These are phyloP conservation scores for Nautilus pompilius DNA, from an alignment of 1,140 invertebrate genomes.

Conservation along the genomic window DNA sequence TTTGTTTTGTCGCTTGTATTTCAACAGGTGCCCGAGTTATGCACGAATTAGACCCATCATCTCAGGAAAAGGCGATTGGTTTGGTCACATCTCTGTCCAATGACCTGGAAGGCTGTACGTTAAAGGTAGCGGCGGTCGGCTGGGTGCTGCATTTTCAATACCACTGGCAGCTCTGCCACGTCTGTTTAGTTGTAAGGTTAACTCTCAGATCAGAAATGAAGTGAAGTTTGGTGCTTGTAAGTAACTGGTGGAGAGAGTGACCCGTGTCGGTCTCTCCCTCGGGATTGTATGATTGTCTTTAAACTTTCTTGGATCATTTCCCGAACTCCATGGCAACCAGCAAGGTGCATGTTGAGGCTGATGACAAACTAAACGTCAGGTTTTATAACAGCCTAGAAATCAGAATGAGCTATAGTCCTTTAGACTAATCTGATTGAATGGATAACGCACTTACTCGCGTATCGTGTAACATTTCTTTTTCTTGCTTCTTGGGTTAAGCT, in stretches of 20 bases:
- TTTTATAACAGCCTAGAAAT: too few relatives aligned
- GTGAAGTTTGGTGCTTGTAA: background rate
- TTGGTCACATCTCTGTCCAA: conserved; percentile 63
- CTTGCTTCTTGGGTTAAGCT: too few relatives aligned
- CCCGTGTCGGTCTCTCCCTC: too few relatives aligned
- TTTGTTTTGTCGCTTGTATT: conserved; percentile 9
- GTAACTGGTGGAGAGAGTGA: background rate
- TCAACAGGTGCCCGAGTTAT: conserved; percentile 64
- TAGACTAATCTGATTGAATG: too few relatives aligned
- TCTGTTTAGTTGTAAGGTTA: background rate
- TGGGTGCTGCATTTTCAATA: background rate
- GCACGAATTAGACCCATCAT: conserved; percentile 64
- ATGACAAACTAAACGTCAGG: too few relatives aligned
- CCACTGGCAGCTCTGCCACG: background rate
- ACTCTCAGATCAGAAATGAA: background rate
- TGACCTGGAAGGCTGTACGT: conserved; percentile 43
- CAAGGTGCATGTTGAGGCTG: too few relatives aligned
- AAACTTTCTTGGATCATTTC: too few relatives aligned
- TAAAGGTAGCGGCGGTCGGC: conserved; percentile 58
- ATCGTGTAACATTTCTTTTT: too few relatives aligned
- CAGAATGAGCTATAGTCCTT: too few relatives aligned
- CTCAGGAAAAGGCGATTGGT: conserved; percentile 63
- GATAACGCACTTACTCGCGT: too few relatives aligned
- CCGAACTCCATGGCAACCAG: too few relatives aligned
- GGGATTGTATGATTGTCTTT: background rate